Evolutionary conservation across 2,113 vertebrate species (phyloP).

Genomic region (Elephantulus edwardii): DNA sequence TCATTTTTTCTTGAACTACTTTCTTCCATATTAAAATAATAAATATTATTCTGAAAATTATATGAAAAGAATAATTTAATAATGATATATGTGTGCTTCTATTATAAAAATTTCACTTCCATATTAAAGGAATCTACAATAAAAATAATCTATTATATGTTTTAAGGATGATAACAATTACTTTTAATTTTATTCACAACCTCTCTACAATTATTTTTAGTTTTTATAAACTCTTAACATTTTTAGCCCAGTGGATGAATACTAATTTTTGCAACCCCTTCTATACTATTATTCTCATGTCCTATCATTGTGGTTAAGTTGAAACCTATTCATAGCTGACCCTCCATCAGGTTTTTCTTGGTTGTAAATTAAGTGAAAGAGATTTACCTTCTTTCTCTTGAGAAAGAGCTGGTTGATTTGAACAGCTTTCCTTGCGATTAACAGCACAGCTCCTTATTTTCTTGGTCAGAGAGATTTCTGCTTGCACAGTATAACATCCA

Average conservation of each 20-base stretch:
- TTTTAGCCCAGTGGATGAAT: neutral
- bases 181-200: neutral
- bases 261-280: slow-evolving; percentile 39
- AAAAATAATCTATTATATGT: neutral
- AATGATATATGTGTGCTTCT: neutral
- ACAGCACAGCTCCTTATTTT: no score
- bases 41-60: neutral
- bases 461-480: no score
- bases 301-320: no score
- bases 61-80: neutral
- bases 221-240: neutral
- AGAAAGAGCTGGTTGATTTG: no score
- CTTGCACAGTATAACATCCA: slow-evolving; percentile 62
- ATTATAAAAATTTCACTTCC: neutral
- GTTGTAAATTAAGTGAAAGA: no score
- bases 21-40: neutral
- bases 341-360: no score
- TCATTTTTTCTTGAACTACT: neutral
- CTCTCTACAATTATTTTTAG: neutral
- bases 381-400: no score
- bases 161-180: neutral
- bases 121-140: neutral
- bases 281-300: no score
- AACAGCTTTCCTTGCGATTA: no score
- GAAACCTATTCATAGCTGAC: no score